Base-by-base conservation (phyloP, 2,797 vertebrate genomes). In the Mareca penelope region DNA sequence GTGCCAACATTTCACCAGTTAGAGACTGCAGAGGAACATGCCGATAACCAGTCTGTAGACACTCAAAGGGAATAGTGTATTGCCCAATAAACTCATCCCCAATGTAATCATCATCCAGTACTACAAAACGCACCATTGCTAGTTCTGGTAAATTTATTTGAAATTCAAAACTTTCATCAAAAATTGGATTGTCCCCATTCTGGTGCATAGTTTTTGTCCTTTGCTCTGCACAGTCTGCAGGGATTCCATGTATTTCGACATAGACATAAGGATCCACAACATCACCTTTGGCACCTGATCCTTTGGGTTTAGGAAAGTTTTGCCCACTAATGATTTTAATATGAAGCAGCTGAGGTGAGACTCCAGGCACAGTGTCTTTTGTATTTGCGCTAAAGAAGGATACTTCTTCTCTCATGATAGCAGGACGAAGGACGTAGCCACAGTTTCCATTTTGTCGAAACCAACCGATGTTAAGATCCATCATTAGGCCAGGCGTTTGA, bases 271-370 rank as follows among this genome's bases (percentile, higher is more conserved):
- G 99, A 95, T 99, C 99, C 12, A 99, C 99, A 56, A 99, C 98
- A 13, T 99, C 99, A 23, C 99, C 99, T 98, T 99, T 99, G 97
- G 99, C 98, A 85, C 99, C 99, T 10, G 99, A 99, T 65, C 99
- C 99, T 98, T 99, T 99, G 85, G 99, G 99, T 97, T 99, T 99
- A 48, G 99, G 99, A 57, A 99, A 99, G 97, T 99, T 99, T 96
- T 99, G 99, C 57, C 99, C 99, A n/a, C 99, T 99, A 88, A 99
- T 99, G 93, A 99, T 99, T 96, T 99, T 99, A 86, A 99, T 98
- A 97, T 99, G 99, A 67, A 99, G 98, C 50, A 99, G 98, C 94
- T 99, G 99, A 61, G 99, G 99, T 1, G 99, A 99, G 87, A 99
- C 99, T 80, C 99, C 99, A 22, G 99, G 99, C 90, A 99, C 99